Conservation (phyloP, 2,113 vertebrate genomes). For the Scomber colias region DNA sequence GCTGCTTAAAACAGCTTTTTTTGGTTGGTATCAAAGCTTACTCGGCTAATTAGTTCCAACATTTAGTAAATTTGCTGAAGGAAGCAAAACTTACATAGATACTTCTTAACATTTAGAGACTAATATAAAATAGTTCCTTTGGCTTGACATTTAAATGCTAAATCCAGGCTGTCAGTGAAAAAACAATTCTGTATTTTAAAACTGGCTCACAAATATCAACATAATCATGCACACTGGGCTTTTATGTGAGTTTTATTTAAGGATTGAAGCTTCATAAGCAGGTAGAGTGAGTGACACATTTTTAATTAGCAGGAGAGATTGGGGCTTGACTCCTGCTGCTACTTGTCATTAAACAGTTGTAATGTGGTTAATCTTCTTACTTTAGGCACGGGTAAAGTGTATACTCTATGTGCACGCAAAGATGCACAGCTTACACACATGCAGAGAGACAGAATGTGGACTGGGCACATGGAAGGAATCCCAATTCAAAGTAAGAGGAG, state of each 20-base stretch:
- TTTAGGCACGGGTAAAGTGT: neutral
- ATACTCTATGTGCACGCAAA: neutral
- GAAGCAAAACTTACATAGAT: conserved; percentile 17
- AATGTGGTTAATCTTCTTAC: conserved; percentile 6
- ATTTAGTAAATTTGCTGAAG: conserved; percentile 37
- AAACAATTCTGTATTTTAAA: neutral
- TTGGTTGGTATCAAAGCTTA: conserved; percentile 52
- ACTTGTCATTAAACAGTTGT: neutral
- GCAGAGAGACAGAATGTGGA: conserved; percentile 1
- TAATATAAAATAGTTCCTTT: conserved; percentile 23
- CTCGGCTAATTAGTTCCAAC: conserved; percentile 45
- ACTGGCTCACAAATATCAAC: neutral
- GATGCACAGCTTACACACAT: neutral
- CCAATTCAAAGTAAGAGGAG: conserved; percentile 16
- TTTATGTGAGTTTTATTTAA: neutral
- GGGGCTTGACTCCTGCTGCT: neutral
- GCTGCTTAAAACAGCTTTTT: conserved; percentile 39
- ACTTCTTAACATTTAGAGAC: conserved; percentile 18
- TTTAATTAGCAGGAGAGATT: conserved; percentile 11
- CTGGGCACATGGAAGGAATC: conserved; percentile 1
- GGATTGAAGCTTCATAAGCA: neutral
- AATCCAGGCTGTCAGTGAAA: neutral
- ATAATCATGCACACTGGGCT: neutral
- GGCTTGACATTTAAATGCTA: conserved; percentile 5
- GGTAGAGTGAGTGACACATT: conserved; percentile 11